Evolutionary conservation across 2,113 vertebrate genomes (phyloP).

Genomic region (Tetrax tetrax): DNA sequence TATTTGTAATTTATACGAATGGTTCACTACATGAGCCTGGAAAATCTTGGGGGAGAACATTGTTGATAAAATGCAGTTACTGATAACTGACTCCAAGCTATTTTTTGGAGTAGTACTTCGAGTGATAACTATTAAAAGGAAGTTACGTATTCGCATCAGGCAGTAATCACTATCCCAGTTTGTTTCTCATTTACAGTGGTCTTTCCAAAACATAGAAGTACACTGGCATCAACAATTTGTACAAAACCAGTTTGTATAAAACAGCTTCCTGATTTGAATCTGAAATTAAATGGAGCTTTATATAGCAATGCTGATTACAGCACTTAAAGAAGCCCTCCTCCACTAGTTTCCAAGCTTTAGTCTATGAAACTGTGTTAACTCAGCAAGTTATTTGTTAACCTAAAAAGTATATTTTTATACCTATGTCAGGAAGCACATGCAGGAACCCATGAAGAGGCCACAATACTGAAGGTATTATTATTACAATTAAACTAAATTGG

Average conservation of each 20-base stretch:
- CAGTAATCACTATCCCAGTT: not conserved
- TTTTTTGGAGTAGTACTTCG: not conserved
- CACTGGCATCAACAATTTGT: not conserved
- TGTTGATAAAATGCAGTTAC: not conserved
- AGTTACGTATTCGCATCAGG: not conserved
- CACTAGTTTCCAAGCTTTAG: not conserved
- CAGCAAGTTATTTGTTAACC: not conserved
- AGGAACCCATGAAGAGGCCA: not conserved
- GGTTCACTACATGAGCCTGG: not conserved
- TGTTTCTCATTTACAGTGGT: not conserved
- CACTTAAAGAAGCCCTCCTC: not conserved
- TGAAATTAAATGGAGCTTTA: not conserved
- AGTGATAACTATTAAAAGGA: not conserved
- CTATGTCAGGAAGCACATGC: not conserved
- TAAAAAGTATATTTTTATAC: not conserved
- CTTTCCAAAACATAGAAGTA: not conserved
- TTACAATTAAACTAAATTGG: not conserved
- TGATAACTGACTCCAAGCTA: not conserved
- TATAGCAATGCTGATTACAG: not conserved
- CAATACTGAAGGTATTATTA: not conserved
- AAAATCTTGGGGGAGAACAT: not conserved
- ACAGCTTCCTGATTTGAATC: not conserved
- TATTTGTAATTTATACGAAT: not conserved
- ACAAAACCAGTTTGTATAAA: not conserved
- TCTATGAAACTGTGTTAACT: not conserved